Conservation (phyloP, 2,797 vertebrate species). For the Kryptopterus vitreolus region DNA sequence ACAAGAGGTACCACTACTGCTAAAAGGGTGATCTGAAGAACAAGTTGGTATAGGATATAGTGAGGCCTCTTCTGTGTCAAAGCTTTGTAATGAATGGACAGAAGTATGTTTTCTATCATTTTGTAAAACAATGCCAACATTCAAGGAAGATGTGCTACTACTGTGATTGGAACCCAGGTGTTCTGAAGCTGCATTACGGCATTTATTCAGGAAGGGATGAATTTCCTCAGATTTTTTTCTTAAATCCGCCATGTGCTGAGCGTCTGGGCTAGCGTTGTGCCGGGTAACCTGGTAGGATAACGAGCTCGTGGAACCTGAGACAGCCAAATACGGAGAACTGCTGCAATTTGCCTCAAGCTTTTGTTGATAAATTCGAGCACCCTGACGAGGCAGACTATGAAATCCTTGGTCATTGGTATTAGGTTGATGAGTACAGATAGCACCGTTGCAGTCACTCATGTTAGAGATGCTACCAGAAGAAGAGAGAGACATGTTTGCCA, state of each 20-base stretch:
- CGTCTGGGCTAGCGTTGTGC: constrained; percentile 63
- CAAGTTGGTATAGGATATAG: constrained; percentile 58
- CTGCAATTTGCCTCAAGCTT: constrained; percentile 70
- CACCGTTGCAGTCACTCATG: constrained; percentile 72
- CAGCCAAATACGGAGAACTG: constrained; percentile 63
- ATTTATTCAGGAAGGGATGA: constrained; percentile 67
- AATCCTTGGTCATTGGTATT: constrained; percentile 68
- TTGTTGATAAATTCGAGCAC: constrained; percentile 62
- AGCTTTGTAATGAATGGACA: constrained; percentile 70
- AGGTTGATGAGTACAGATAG: constrained; percentile 66
- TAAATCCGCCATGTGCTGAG: constrained; percentile 57
- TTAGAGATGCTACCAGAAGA: constrained; percentile 76
- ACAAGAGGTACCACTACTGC: constrained; percentile 54
- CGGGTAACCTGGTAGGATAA: constrained; percentile 64
- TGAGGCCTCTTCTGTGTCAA: constrained; percentile 57
- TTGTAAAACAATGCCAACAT: constrained; percentile 71
- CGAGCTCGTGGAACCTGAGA: constrained; percentile 62
- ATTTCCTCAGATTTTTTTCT: constrained; percentile 55
- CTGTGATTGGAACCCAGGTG: constrained; percentile 71
- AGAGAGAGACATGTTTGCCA: constrained; percentile 84
- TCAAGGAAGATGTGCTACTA: constrained; percentile 70
- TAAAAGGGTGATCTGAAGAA: constrained; percentile 62
- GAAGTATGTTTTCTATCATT: constrained; percentile 73
- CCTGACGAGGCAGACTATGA: constrained; percentile 76
- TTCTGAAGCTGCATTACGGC: constrained; percentile 63